Conservation (phyloP, 2,888 invertebrate genomes). For the Pterobdella sp. region DNA sequence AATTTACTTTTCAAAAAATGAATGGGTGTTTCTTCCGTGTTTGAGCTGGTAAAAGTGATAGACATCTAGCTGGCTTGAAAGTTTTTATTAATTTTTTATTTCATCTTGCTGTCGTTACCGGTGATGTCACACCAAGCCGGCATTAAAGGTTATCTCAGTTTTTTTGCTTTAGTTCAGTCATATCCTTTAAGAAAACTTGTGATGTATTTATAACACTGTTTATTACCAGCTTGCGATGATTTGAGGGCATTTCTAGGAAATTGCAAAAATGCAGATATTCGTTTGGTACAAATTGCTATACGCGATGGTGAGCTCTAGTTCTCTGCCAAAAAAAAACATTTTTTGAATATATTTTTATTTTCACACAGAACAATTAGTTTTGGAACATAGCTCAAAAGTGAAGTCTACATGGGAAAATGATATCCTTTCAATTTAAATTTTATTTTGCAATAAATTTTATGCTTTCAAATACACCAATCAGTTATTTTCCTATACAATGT, state of each 20-base stretch:
- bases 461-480: neutral
- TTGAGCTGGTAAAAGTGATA: neutral
- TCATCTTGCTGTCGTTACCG: neutral
- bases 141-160: constrained; percentile 33
- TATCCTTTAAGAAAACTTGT: neutral
- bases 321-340: neutral
- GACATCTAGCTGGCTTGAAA: neutral
- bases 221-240: constrained; percentile 42
- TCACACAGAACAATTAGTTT: constrained; percentile 41
- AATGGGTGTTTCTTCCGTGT: constrained; percentile 11
- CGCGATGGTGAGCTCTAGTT: constrained; percentile 42
- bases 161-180: constrained; percentile 5
- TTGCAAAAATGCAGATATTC: constrained; percentile 42
- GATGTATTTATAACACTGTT: neutral
- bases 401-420: constrained; percentile 45
- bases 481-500: neutral
- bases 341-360: neutral
- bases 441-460: neutral
- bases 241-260: constrained; percentile 43
- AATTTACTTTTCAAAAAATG: too few relatives aligned
- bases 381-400: constrained; percentile 40
- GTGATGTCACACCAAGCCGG: constrained; percentile 39
- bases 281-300: constrained; percentile 46
- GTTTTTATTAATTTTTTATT: neutral
- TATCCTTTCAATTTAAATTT: constrained; percentile 42